Evolutionary conservation across 2,888 invertebrate species (phyloP).

Genomic region (Temnothorax rugatulus): DNA sequence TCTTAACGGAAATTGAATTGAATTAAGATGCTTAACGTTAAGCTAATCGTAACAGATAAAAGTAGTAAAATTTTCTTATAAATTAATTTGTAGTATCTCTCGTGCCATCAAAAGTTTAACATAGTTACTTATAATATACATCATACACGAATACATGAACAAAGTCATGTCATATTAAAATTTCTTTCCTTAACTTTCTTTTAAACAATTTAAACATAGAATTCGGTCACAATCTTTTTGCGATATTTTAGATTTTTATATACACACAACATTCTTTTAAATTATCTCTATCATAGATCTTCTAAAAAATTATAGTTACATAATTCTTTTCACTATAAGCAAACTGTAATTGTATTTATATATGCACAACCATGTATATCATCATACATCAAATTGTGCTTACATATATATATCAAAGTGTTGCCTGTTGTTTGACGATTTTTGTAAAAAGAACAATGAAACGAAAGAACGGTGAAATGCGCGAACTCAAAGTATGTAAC

Average conservation of each 20-base stretch:
- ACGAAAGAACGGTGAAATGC: background rate
- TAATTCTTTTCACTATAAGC: background rate
- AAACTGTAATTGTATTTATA: background rate
- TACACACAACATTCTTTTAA: background rate
- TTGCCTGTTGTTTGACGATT: background rate
- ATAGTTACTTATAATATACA: background rate
- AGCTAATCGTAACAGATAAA: background rate
- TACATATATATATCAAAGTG: background rate
- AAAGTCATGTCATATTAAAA: background rate
- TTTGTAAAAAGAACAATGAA: background rate
- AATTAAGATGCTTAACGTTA: conserved; percentile 25
- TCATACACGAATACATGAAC: background rate
- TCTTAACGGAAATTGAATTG: conserved; percentile 32
- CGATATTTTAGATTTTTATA: background rate
- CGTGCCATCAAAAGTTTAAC: background rate
- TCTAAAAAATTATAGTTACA: background rate
- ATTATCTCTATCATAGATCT: background rate
- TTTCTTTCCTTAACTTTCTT: background rate
- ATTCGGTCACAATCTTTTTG: background rate
- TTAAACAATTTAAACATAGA: background rate
- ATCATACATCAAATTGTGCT: background rate
- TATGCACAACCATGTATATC: background rate
- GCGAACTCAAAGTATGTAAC: conserved; percentile 17
- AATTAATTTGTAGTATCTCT: conserved; percentile 8
- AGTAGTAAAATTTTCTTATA: conserved; percentile 17